These are phyloP conservation scores for Drosophila anomelani DNA, from an alignment of 2,888 invertebrate genomes.

Conservation along the genomic window DNA sequence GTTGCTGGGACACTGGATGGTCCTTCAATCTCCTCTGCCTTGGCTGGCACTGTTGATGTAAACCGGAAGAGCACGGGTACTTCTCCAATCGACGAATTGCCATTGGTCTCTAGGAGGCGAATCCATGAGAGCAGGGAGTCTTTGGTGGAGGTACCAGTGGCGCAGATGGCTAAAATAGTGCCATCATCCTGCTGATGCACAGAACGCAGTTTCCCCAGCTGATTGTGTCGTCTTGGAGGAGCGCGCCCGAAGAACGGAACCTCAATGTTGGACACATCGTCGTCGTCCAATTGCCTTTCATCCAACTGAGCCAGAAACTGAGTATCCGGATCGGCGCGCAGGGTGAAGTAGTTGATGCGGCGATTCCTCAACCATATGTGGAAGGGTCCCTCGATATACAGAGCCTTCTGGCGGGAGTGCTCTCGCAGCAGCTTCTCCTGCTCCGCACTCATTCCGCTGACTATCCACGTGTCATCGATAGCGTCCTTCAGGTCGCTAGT, in stretches of 20 bases:
- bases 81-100: conserved; percentile 89
- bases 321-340: conserved; percentile 89
- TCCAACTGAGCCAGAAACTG: conserved; percentile 82
- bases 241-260: conserved; percentile 86
- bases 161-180: conserved; percentile 93
- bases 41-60: conserved; percentile 85
- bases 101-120: conserved; percentile 90
- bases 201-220: conserved; percentile 86
- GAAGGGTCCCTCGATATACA: conserved; percentile 95
- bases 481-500: conserved; percentile 90
- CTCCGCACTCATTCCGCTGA: conserved; percentile 92
- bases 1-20: conserved; percentile 56
- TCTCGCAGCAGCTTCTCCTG: conserved; percentile 90
- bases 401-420: conserved; percentile 87
- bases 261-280: conserved; percentile 90
- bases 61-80: conserved; percentile 95
- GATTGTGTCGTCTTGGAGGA: conserved; percentile 84
- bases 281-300: conserved; percentile 86
- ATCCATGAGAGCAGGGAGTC: conserved; percentile 98
- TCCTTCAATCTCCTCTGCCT: conserved; percentile 71
- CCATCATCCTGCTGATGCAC: conserved; percentile 98
- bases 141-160: conserved; percentile 95
- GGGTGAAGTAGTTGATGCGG: conserved; percentile 92
- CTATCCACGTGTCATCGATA: conserved; percentile 95
- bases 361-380: conserved; percentile 91